These are phyloP conservation scores for Dynastes tityus DNA, from an alignment of 2,888 invertebrate genomes.

Conservation along the genomic window DNA sequence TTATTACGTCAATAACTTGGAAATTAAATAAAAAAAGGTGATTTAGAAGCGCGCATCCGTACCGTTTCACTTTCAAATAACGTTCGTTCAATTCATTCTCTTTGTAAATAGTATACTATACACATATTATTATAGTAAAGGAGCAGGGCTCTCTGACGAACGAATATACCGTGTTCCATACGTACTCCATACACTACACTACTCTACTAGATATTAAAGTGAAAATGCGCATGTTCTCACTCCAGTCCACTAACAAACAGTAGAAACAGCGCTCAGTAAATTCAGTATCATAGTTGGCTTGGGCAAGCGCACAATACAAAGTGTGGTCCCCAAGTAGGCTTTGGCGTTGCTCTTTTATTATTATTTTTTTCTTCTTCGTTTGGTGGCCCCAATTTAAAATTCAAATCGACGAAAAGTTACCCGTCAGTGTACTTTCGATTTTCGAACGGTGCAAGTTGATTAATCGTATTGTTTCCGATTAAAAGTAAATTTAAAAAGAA, in stretches of 20 bases:
- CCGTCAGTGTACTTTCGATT: conserved; percentile 47
- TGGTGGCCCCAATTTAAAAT: conserved; percentile 50
- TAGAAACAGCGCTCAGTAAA: conserved; percentile 65
- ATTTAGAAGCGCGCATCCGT: not conserved
- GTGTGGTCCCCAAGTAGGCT: conserved; percentile 69
- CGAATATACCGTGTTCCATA: not conserved
- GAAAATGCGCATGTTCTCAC: conserved; percentile 65
- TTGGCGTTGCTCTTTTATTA: conserved; percentile 47
- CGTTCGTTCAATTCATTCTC: conserved; percentile 52
- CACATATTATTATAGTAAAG: no score
- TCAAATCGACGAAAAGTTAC: conserved; percentile 46
- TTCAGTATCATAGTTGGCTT: conserved; percentile 69
- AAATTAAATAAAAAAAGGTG: no score
- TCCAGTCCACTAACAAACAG: conserved; percentile 65
- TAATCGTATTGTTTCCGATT: not conserved
- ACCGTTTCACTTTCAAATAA: conserved; percentile 71
- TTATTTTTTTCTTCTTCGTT: not conserved
- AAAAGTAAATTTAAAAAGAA: no score
- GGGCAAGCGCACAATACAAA: conserved; percentile 68
- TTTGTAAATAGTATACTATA: no score
- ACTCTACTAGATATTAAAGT: conserved; percentile 44
- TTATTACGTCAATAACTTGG: no score
- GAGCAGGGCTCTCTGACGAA: no score
- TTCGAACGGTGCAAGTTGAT: conserved; percentile 25
- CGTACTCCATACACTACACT: not conserved